Conservation (phyloP, 1,140 invertebrate species). For the Philaenus spumarius region DNA sequence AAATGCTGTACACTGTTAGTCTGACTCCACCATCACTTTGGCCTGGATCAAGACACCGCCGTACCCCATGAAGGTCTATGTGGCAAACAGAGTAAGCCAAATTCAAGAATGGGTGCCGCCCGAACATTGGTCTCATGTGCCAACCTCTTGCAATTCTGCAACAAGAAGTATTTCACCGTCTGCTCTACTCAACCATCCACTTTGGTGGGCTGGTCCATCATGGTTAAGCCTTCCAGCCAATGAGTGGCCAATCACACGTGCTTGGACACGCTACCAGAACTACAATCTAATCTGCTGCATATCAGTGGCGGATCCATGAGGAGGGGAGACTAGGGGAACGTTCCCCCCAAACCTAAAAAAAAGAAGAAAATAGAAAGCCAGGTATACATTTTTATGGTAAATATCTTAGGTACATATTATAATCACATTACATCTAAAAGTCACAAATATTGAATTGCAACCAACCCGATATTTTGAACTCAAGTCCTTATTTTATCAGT, state of each 20-base stretch:
- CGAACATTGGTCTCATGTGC: slow-evolving; percentile 26
- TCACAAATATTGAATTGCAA: too few species aligned
- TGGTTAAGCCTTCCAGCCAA: background rate
- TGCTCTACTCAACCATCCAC: background rate
- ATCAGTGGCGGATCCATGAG: too few species aligned
- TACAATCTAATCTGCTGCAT: too few species aligned
- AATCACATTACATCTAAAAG: too few species aligned
- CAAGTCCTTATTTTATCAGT: too few species aligned
- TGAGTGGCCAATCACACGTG: background rate
- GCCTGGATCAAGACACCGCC: slow-evolving; percentile 13
- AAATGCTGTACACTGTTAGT: background rate
- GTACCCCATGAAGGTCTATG: slow-evolving; percentile 10
- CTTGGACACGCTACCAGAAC: too few species aligned
- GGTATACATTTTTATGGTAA: too few species aligned
- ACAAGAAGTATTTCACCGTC: slow-evolving; percentile 25
- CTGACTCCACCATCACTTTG: slow-evolving; percentile 18
- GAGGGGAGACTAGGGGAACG: too few species aligned
- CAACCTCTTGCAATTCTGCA: slow-evolving; percentile 28
- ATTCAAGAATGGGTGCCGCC: background rate
- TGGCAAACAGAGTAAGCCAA: slow-evolving; percentile 10
- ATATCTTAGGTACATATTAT: too few species aligned
- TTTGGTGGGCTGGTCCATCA: slow-evolving; percentile 20
- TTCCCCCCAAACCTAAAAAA: too few species aligned
- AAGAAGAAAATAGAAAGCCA: too few species aligned
- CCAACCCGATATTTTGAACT: too few species aligned